Evolutionary conservation across 2,888 invertebrate species (phyloP).

Genomic region (Phymatocera aterrima): DNA sequence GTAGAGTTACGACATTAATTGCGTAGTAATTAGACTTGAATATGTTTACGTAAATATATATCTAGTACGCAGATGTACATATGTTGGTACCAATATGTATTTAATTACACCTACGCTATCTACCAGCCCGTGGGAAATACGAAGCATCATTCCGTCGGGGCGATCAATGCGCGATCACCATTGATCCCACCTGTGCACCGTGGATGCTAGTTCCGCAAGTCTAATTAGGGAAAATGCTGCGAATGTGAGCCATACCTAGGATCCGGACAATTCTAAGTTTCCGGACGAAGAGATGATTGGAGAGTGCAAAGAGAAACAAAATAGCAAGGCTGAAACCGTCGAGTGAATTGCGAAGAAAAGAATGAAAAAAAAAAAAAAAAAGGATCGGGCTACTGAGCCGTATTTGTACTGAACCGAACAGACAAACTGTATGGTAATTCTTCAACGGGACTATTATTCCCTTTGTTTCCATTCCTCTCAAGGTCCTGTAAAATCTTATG

Average conservation of each 20-base stretch:
- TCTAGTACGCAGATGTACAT: background rate
- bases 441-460: slow-evolving; percentile 36
- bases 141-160: background rate
- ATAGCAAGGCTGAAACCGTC: background rate
- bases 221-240: background rate
- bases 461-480: background rate
- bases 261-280: slow-evolving; percentile 3
- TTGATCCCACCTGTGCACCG: slow-evolving; percentile 4
- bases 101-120: background rate
- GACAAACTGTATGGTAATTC: slow-evolving; percentile 53
- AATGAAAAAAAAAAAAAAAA: background rate
- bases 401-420: too few relatives aligned
- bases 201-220: background rate
- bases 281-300: background rate
- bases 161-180: background rate
- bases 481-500: background rate
- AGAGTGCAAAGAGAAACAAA: background rate
- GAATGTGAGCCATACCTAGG: background rate
- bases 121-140: background rate
- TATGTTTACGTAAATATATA: background rate
- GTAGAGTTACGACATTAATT: background rate
- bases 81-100: background rate
- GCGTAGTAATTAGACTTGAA: background rate
- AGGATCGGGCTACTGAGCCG: background rate
- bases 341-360: background rate